Evolutionary conservation across 2,888 invertebrate genomes (phyloP), one percentile per base, ranked within the genome.

Genomic region (Lumbricus terrestris): DNA sequence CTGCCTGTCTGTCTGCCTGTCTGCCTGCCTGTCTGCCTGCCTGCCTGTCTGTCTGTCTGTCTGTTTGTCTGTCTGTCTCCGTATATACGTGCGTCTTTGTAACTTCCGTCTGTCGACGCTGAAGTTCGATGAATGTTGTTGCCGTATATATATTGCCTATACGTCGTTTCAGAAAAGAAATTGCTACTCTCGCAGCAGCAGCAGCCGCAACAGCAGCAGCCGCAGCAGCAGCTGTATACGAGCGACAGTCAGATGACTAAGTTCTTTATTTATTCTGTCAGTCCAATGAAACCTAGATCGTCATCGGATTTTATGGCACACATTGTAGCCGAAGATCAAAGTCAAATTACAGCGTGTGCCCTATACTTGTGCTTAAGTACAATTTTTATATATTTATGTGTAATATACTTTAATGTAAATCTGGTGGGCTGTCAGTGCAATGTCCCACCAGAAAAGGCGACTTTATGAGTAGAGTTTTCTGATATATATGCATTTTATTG

Each of bases 201-300:
- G n/a, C n/a, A n/a, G 69, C 13, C 29, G 29, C 69, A 8, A 2
- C n/a, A n/a, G n/a, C n/a, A n/a, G n/a, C n/a, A n/a, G n/a, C n/a
- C n/a, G n/a, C 13, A 69, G 29, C 69, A 8, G 18, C n/a, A n/a
- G n/a, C n/a, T 11, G n/a, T n/a, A n/a, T n/a, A 69, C 69, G 29
- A n/a, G n/a, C 29, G n/a, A n/a, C 69, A 8, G 69, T 69, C 69
- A 13, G 16, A n/a, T 69, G 69, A 69, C 69, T 29, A 69, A 29
- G n/a, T 69, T 69, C 69, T 69, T 69, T 69, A 69, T 69, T n/a
- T 69, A 69, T 69, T 69, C 69, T 69, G n/a, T 69, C n/a, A 69
- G 13, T n/a, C 29, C 69, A n/a, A 8, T 69, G 69, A 69, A n/a
- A 69, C n/a, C 69, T 13, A 11, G n/a, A 69, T 69, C 69, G 13